Evolutionary conservation across 2,113 vertebrate genomes (phyloP), one percentile per base, ranked within the genome.

Genomic region (Callipepla californica): DNA sequence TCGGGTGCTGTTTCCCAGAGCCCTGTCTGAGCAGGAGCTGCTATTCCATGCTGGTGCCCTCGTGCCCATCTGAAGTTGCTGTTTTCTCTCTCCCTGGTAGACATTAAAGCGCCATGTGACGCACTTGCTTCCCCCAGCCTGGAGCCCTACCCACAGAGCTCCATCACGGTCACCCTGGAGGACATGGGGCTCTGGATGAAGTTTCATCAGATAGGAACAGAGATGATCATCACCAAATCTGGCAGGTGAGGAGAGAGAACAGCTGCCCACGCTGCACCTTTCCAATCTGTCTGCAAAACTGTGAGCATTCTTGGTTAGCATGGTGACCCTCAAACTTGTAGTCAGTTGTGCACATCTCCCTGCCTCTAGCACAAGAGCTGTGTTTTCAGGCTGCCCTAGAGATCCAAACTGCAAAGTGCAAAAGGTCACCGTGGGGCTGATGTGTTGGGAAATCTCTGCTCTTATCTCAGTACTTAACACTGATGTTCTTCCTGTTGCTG

Each of bases 161-260:
- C 97, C 95, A 97, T 99, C 34, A 96, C 90, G 80, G 97, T 98
- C 91, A 97, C 97, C 34, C 97, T 99, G 10, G 98, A 99, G 88
- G 98, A 99, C 87, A 93, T 97, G 42, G 97, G 97, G 22, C 98
- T 99, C 58, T 99, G 99, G 99, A 98, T 97, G 89, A 97, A 97
- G 73, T 99, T 99, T 90, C 97, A 98, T 81, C 98, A 98, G 90
- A 98, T 98, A 19, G 99, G 98, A 65, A 99, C 99, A 0, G 99
- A 99, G 96, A 99, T 99, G 99, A 99, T 99, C 92, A 99, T 99
- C 97, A 99, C 98, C 51, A 99, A 99, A 68, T 98, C 98, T 0
- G 99, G 99, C 92, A 97, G 99, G 99, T 99, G 94, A 97, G 97
- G 75, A 25, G 6, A 40, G 32, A 40, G 72, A 13, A 45, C 15